Base-by-base conservation (phyloP, 2,888 invertebrate species). In the Ceratothoa steindachneri region DNA sequence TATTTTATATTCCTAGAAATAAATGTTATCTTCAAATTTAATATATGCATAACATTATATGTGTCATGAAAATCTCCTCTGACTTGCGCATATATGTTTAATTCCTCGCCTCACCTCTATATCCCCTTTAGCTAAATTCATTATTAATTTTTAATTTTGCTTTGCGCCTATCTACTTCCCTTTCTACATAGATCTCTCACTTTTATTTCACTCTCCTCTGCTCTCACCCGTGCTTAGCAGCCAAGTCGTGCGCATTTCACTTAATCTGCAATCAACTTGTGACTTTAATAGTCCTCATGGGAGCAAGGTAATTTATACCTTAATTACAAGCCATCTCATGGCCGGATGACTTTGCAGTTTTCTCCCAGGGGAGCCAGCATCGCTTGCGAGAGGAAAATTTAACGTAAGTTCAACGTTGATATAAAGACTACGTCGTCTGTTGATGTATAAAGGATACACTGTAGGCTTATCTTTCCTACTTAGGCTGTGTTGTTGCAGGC, bases 251-350 rank as follows among this genome's bases (percentile, higher is more conserved):
- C 67, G 75, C 72, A 75, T 75, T 75, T 75, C 75, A 75, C 72
- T 75, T 75, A 75, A 75, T 75, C 72, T 75, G 75, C 72, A 75
- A 75, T 75, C 75, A 72, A 55, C 53, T 22, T 69, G 69, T 72
- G 75, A 75, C 72, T 75, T 22, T 75, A 69, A 75, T 72, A 68
- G 75, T 30, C 27, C 75, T 66, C 75, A 22, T 7, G 75, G 69
- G 75, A 69, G n/a, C 69, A 30, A 30, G 31, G 72, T 75, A 75
- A 75, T 75, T 75, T 75, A 75, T 75, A 30, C 71, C 72, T 75
- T 75, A 75, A 75, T 75, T 75, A 75, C 55, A 55, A 55, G 55
- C 55, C 55, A 55, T 55, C 55, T 55, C 55, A 55, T 55, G 55
- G 55, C 55, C 55, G 55, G 55, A 55, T 55, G 55, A 60, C 60